phyloP scores from a whole-genome alignment of 2,888 invertebrate species.

The Eristalis intricaria region DNA sequence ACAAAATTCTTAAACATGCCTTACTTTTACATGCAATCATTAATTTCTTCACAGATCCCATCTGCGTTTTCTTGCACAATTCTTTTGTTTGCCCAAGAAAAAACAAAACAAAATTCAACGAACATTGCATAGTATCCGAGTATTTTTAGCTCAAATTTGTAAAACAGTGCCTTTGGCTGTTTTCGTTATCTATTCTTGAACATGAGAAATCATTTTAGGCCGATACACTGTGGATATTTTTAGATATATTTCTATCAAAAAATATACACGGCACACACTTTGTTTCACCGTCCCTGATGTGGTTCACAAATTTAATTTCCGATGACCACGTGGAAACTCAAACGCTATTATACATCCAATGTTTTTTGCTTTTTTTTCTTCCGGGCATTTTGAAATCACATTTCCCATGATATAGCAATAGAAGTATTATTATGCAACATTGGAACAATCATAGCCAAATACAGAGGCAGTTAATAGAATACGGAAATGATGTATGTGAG shows the following conservation, averaged over 20 bases:
- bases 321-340: neutral
- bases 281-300: neutral
- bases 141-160: constrained; percentile 4
- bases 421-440: neutral
- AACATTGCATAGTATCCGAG: neutral
- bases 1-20: neutral
- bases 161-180: neutral
- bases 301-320: neutral
- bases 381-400: neutral
- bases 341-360: neutral
- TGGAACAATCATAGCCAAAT: neutral
- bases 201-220: constrained; percentile 27
- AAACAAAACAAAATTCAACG: neutral
- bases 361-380: neutral
- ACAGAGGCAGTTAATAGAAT: too few relatives aligned
- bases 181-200: constrained; percentile 20
- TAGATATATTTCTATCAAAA: constrained; percentile 3
- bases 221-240: constrained; percentile 19
- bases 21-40: neutral
- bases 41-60: neutral
- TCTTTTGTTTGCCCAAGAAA: neutral
- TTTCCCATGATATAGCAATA: neutral
- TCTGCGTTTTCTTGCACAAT: neutral
- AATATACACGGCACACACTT: neutral
- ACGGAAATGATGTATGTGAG: too few relatives aligned